These are phyloP conservation scores for Phanerotoma sp. DNA, from an alignment of 2,888 invertebrate genomes.

Conservation along the genomic window DNA sequence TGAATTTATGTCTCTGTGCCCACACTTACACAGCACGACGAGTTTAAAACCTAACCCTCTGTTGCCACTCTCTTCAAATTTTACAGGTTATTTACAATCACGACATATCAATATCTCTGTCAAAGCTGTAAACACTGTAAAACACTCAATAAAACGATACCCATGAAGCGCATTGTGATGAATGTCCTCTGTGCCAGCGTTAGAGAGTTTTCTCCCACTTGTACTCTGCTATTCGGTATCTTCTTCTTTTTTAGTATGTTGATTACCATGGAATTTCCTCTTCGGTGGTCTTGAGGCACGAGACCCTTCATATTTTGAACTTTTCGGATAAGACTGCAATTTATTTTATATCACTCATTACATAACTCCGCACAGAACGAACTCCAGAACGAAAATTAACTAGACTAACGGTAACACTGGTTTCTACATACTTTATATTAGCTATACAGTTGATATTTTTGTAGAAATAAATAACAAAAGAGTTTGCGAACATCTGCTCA, in stretches of 20 bases:
- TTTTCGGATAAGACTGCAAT: slow-evolving; percentile 22
- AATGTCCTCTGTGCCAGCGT: slow-evolving; percentile 19
- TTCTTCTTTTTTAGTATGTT: slow-evolving; percentile 6
- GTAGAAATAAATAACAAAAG: neutral
- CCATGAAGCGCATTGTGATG: slow-evolving; percentile 18
- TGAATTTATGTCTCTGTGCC: slow-evolving; percentile 26
- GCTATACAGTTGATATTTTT: neutral
- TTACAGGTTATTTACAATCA: slow-evolving; percentile 26
- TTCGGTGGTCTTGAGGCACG: slow-evolving; percentile 5
- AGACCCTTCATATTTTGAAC: slow-evolving; percentile 7
- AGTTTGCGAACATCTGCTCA: neutral
- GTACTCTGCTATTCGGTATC: too few relatives aligned
- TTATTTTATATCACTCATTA: slow-evolving; percentile 14
- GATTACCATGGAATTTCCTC: slow-evolving; percentile 14
- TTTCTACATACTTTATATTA: slow-evolving; percentile 6
- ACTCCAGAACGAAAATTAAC: slow-evolving; percentile 20
- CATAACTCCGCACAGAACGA: slow-evolving; percentile 19
- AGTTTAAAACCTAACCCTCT: slow-evolving; percentile 38
- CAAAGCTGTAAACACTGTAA: slow-evolving; percentile 27
- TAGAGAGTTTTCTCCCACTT: slow-evolving; percentile 24
- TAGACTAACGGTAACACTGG: slow-evolving; percentile 16
- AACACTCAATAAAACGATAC: slow-evolving; percentile 24
- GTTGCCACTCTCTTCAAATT: slow-evolving; percentile 29
- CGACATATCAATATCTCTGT: slow-evolving; percentile 27
- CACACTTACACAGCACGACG: slow-evolving; percentile 34